A percentile compares a stretch with the other conserved stretches of the same genome.
phyloP scores from a whole-genome alignment of 2,888 invertebrate genomes.

The Clostera curtula region DNA sequence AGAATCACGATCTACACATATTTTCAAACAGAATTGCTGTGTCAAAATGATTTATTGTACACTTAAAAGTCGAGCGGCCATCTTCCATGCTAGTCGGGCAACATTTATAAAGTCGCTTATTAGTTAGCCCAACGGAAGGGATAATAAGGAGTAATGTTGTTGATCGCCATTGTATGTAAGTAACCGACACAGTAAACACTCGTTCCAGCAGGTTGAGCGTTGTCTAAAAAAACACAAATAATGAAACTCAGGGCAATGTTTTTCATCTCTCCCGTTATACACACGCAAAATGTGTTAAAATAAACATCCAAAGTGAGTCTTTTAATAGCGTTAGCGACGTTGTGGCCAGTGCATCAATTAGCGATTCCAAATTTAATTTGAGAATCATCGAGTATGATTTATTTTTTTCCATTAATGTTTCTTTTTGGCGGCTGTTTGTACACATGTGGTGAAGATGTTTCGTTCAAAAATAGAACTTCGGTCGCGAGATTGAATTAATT shows the following conservation, averaged over 20 bases:
- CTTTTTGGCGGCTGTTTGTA: slow-evolving; percentile 31
- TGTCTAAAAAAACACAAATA: slow-evolving; percentile 69
- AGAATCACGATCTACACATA: slow-evolving; percentile 40
- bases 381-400: slow-evolving; percentile 55
- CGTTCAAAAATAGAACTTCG: slow-evolving; percentile 37
- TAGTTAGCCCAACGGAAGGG: slow-evolving; percentile 16
- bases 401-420: slow-evolving; percentile 47
- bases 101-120: slow-evolving; percentile 9
- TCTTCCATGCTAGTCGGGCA: slow-evolving; percentile 9
- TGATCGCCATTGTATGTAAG: slow-evolving; percentile 61
- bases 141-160: slow-evolving; percentile 47
- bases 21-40: slow-evolving; percentile 41
- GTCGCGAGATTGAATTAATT: slow-evolving; percentile 34
- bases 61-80: slow-evolving; percentile 12
- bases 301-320: slow-evolving; percentile 68
- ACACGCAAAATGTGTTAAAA: slow-evolving; percentile 72
- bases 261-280: slow-evolving; percentile 70
- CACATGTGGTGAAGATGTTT: slow-evolving; percentile 52
- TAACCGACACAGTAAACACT: slow-evolving; percentile 62
- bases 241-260: slow-evolving; percentile 73
- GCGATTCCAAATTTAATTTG: slow-evolving; percentile 56
- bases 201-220: slow-evolving; percentile 66
- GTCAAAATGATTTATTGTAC: slow-evolving; percentile 45
- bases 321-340: slow-evolving; percentile 67
- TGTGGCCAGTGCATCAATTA: slow-evolving; percentile 64